Percentiles rank a stretch among this genome's conserved stretches.
These are phyloP conservation scores for Sinosuthora webbiana DNA, from an alignment of 2,113 vertebrate species.

Conservation along the genomic window DNA sequence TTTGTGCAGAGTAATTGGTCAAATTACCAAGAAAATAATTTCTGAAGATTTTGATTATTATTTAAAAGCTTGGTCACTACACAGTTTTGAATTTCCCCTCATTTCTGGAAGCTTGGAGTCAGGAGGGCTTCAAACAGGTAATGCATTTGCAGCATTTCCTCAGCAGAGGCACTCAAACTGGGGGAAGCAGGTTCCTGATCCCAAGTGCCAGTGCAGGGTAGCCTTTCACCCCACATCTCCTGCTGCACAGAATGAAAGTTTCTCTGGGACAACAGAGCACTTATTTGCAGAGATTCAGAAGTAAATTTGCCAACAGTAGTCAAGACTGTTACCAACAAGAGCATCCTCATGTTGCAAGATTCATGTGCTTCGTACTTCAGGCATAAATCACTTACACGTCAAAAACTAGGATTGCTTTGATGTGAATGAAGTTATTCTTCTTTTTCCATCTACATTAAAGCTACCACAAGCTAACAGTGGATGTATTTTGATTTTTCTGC, in stretches of 20 bases:
- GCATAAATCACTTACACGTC: accelerated
- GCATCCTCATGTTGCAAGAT: not conserved
- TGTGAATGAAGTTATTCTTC: not conserved
- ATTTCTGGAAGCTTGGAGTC: not conserved
- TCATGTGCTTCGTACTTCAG: not conserved
- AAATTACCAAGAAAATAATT: not conserved
- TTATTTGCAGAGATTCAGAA: not conserved
- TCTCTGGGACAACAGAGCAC: not conserved
- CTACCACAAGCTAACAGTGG: not conserved
- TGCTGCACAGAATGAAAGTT: not conserved
- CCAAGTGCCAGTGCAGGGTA: not conserved
- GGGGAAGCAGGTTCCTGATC: not conserved
- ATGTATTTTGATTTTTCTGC: not conserved
- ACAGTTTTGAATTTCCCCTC: not conserved
- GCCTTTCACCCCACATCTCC: not conserved
- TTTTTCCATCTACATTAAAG: not conserved
- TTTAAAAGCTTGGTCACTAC: not conserved
- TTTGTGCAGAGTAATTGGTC: not conserved
- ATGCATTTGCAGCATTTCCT: not conserved
- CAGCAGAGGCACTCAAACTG: not conserved
- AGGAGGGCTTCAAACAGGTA: not conserved
- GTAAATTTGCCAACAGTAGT: not conserved
- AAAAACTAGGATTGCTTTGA: not conserved
- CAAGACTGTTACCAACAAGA: accelerated
- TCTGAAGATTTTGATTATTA: not conserved